Evolutionary conservation across 1,140 invertebrate species (phyloP).

Genomic region (Drosophila baimaii): DNA sequence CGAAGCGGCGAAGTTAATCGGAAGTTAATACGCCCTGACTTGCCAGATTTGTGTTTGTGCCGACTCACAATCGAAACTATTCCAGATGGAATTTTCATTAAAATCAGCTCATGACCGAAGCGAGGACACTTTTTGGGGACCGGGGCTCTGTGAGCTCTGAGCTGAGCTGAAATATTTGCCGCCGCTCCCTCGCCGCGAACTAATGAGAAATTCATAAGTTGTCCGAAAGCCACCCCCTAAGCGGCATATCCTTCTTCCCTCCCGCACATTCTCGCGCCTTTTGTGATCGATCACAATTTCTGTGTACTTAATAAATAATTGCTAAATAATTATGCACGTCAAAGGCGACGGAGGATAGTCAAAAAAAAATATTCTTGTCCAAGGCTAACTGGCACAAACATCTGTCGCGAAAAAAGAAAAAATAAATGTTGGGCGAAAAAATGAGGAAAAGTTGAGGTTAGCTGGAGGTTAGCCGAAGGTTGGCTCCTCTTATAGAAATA

Average conservation of each 20-base stretch:
- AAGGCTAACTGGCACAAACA: constrained; percentile 56
- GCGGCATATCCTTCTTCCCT: not conserved
- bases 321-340: constrained; percentile 78
- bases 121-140: constrained; percentile 56
- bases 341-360: constrained; percentile 52
- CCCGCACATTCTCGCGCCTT: constrained; percentile 17
- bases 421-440: constrained; percentile 1
- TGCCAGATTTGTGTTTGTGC: constrained; percentile 75
- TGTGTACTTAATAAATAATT: constrained; percentile 82
- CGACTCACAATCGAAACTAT: constrained; percentile 76
- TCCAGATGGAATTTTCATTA: constrained; percentile 82
- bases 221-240: constrained; percentile 34
- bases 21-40: constrained; percentile 81
- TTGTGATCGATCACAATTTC: constrained; percentile 76
- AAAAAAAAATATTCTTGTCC: constrained; percentile 56
- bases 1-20: constrained; percentile 75
- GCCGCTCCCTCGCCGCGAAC: constrained; percentile 37
- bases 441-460: constrained; percentile 18
- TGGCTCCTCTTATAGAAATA: constrained; percentile 25
- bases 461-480: constrained; percentile 7
- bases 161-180: constrained; percentile 13
- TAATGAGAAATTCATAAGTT: constrained; percentile 82
- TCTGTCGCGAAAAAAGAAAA: constrained; percentile 72
- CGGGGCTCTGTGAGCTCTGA: constrained; percentile 49
- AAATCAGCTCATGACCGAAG: constrained; percentile 74